Evolutionary conservation across 2,113 vertebrate genomes (phyloP).

Genomic region (Ptychochromis oligacanthus): DNA sequence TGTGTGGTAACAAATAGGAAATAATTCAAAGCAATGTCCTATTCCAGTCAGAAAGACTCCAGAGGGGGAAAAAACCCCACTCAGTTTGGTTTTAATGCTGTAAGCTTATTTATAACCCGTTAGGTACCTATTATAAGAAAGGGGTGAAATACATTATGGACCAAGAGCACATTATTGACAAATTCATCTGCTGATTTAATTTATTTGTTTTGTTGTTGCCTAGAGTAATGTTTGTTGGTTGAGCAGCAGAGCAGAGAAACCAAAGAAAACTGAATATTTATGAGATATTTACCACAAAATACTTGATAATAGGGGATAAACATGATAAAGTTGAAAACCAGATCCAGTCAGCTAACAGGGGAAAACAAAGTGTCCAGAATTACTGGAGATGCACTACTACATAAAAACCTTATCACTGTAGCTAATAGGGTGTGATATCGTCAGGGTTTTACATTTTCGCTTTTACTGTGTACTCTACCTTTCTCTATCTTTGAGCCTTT

Average conservation of each 20-base stretch:
- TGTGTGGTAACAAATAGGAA: constrained; percentile 2
- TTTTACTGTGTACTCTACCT: neutral
- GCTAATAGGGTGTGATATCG: constrained; percentile 22
- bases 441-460: constrained; percentile 1
- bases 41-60: neutral
- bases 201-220: constrained; percentile 40
- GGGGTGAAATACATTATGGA: constrained; percentile 1
- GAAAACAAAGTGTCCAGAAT: constrained; percentile 15
- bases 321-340: neutral
- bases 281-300: constrained; percentile 35
- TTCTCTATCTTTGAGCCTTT: neutral
- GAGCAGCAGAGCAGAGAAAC: constrained; percentile 31
- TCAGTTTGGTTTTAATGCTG: constrained; percentile 7
- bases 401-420: constrained; percentile 13
- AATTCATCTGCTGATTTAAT: constrained; percentile 21
- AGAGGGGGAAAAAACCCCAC: neutral
- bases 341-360: constrained; percentile 5
- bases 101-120: constrained; percentile 25
- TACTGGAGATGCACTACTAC: constrained; percentile 17
- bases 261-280: constrained; percentile 27
- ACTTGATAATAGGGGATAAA: constrained; percentile 40
- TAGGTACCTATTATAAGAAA: constrained; percentile 18
- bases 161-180: constrained; percentile 21
- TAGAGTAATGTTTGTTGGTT: neutral
- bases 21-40: neutral